Evolutionary conservation across 35 echinoderm and acorn worm species (phyloP).

Genomic region (Apostichopus parvimensis): DNA sequence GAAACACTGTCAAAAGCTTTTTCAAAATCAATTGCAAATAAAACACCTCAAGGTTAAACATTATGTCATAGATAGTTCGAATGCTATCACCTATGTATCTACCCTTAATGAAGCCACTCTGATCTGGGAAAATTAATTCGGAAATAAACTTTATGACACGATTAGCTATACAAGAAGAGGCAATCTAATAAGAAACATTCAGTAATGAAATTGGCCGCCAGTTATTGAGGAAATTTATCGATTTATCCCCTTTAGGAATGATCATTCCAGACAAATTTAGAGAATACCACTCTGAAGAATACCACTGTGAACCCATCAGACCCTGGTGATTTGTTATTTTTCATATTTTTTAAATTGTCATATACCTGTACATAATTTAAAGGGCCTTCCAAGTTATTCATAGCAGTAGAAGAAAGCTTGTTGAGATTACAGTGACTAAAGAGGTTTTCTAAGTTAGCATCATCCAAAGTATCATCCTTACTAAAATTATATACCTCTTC

Average conservation of each 20-base stretch:
- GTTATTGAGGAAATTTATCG: background rate
- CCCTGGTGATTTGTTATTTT: background rate
- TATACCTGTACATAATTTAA: background rate
- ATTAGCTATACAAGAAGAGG: background rate
- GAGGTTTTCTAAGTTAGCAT: background rate
- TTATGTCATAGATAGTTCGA: background rate
- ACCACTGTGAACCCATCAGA: conserved; percentile 3
- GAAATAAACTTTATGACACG: background rate
- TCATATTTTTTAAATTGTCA: conserved; percentile 1
- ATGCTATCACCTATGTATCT: conserved; percentile 16
- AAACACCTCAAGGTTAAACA: background rate
- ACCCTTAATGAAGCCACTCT: background rate
- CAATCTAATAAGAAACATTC: conserved; percentile 18
- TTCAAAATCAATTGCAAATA: conserved; percentile 1
- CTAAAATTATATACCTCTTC: background rate
- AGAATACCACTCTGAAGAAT: conserved; percentile 7
- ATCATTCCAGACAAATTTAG: background rate
- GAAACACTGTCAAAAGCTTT: conserved; percentile 16
- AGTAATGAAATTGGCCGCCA: conserved; percentile 18
- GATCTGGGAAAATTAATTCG: background rate
- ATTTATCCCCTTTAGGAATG: conserved; percentile 15
- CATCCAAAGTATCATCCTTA: background rate
- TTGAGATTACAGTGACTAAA: background rate
- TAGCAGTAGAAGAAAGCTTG: background rate
- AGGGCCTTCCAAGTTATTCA: background rate